phyloP scores from a whole-genome alignment of 2,797 vertebrate species.

The Muscicapa comitata region DNA sequence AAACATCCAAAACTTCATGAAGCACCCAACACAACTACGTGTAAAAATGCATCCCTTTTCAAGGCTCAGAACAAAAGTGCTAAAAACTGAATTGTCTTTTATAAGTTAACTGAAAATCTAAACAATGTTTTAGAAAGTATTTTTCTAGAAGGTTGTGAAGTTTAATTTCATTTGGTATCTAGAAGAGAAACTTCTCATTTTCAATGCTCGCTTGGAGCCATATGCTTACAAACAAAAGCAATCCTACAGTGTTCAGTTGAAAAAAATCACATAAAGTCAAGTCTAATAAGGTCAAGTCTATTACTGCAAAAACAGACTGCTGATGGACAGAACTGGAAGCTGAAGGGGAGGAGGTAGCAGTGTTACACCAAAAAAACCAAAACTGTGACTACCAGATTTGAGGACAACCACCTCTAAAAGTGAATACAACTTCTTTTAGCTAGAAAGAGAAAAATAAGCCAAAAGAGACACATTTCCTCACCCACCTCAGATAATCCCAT shows the following conservation, averaged over 20 bases:
- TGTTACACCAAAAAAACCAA: neutral
- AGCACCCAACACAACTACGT: neutral
- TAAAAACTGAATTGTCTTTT: neutral
- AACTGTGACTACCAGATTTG: neutral
- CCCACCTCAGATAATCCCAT: neutral
- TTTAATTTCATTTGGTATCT: neutral
- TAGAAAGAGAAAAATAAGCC: neutral
- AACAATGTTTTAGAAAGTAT: neutral
- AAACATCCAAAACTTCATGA: neutral
- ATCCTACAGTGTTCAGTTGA: neutral
- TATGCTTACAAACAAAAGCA: neutral
- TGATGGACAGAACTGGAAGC: neutral
- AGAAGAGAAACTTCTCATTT: neutral
- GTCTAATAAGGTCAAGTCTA: neutral
- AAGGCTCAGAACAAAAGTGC: conserved; percentile 13
- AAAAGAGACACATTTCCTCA: neutral
- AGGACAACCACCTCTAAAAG: neutral
- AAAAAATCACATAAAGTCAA: neutral
- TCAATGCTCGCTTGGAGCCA: neutral
- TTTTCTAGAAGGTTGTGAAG: neutral
- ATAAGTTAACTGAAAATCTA: neutral
- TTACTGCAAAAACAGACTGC: neutral
- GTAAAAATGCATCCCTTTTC: conserved; percentile 9
- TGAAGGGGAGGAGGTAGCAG: neutral
- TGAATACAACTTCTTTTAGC: neutral